phyloP scores from a whole-genome alignment of 2,797 vertebrate species.

The Hybognathus amarus region DNA sequence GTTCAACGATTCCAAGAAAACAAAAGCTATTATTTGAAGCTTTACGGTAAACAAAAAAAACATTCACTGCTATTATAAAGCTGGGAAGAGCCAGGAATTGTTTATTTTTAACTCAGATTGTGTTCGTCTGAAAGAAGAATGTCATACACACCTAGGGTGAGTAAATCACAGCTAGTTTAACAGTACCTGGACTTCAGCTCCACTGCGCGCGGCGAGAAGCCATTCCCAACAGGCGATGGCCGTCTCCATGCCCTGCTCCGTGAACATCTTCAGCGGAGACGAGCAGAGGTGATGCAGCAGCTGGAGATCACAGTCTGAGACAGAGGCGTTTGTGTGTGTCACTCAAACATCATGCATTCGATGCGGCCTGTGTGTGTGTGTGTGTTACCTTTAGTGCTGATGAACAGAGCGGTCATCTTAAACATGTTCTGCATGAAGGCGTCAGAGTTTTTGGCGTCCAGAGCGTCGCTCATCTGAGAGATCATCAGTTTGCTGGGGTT shows the following conservation, averaged over 20 bases:
- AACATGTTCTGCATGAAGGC: slow-evolving; percentile 96
- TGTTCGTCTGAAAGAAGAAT: too few relatives aligned
- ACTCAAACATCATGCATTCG: background rate
- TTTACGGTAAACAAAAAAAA: too few relatives aligned
- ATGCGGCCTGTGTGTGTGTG: too few relatives aligned
- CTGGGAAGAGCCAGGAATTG: too few relatives aligned
- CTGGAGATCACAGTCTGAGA: slow-evolving; percentile 88
- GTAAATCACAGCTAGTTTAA: too few relatives aligned
- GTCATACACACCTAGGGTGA: too few relatives aligned
- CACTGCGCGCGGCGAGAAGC: slow-evolving; percentile 93
- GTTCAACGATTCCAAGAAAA: too few relatives aligned
- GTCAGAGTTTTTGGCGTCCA: slow-evolving; percentile 81
- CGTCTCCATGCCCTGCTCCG: slow-evolving; percentile 93
- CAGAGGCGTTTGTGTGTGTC: background rate
- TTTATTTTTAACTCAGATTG: too few relatives aligned
- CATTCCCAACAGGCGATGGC: slow-evolving; percentile 98
- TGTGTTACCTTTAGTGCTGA: slow-evolving; percentile 87
- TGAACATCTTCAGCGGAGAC: slow-evolving; percentile 96
- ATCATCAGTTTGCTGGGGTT: slow-evolving; percentile 93
- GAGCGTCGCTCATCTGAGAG: slow-evolving; percentile 83
- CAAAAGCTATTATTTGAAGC: too few relatives aligned
- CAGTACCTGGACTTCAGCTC: slow-evolving; percentile 91
- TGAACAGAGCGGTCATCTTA: slow-evolving; percentile 93
- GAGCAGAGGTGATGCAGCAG: slow-evolving; percentile 96
- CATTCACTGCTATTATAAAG: too few relatives aligned